phyloP scores from a whole-genome alignment of 2,113 vertebrate genomes.

The Oceanites oceanicus region DNA sequence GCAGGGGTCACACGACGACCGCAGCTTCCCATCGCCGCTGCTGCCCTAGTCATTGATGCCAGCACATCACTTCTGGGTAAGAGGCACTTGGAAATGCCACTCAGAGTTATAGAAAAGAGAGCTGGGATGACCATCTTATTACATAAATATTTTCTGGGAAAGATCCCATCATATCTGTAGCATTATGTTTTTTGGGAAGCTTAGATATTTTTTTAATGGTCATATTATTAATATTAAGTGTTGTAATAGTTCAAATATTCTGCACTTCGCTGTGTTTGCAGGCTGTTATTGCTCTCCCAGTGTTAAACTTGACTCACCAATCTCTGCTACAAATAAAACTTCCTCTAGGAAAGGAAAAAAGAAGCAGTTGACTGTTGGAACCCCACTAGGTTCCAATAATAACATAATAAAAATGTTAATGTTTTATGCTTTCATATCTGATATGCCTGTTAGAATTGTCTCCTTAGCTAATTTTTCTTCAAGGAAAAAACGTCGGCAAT shows the following conservation, averaged over 20 bases:
- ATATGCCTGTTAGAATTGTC: not conserved
- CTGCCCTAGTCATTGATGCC: not conserved
- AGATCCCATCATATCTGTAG: not conserved
- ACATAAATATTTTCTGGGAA: not conserved
- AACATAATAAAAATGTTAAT: not conserved
- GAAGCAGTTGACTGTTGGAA: not conserved
- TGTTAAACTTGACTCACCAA: not conserved
- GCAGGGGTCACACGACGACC: not conserved
- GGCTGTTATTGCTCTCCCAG: not conserved
- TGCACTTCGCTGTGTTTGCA: not conserved
- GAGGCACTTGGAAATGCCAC: not conserved
- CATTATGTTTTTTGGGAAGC: not conserved
- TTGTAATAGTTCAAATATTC: not conserved
- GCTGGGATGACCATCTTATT: not conserved
- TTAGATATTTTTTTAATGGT: not conserved
- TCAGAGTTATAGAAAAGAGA: not conserved
- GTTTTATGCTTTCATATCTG: not conserved
- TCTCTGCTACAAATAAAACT: not conserved
- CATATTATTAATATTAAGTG: not conserved
- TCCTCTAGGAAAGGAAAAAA: not conserved
- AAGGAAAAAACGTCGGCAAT: not conserved
- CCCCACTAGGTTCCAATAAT: not conserved
- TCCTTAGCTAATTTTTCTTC: not conserved
- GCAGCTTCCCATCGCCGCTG: rapidly evolving
- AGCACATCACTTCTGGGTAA: not conserved